Conservation (phyloP, 1,140 invertebrate species). For the Steinernema feltiae region DNA sequence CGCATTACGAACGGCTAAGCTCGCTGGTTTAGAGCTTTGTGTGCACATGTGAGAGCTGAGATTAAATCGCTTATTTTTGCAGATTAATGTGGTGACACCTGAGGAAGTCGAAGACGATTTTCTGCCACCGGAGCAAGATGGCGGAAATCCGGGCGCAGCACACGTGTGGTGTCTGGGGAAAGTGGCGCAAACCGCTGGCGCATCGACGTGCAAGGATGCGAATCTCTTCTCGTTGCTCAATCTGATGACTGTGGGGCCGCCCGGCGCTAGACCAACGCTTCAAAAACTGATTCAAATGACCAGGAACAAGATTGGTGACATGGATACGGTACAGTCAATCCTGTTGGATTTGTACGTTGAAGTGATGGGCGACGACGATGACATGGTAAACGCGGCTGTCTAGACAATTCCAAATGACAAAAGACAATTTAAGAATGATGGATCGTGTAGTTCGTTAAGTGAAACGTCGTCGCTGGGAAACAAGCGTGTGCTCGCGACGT, state of each 20-base stretch:
- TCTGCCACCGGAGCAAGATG: not conserved
- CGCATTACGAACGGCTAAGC: not conserved
- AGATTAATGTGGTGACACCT: not conserved
- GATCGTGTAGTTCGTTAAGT: not conserved
- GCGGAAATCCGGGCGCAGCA: not conserved
- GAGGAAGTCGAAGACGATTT: not conserved
- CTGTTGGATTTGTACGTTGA: not conserved
- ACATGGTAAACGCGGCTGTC: not conserved
- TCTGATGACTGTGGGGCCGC: not conserved
- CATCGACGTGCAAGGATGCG: not conserved
- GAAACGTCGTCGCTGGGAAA: not conserved
- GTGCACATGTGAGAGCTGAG: not conserved
- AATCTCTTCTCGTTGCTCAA: not conserved
- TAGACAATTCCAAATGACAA: not conserved
- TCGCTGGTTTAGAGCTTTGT: too few relatives aligned
- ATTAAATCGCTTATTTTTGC: not conserved
- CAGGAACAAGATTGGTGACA: not conserved
- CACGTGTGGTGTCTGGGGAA: not conserved
- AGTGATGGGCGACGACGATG: not conserved
- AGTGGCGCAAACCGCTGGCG: not conserved
- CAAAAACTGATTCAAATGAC: not conserved
- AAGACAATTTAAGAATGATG: conserved; percentile 1
- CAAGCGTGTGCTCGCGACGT: not conserved
- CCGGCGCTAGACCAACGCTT: not conserved
- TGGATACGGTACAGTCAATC: not conserved